These are phyloP conservation scores for Xanthia togata DNA, from an alignment of 2,888 invertebrate genomes.

Conservation along the genomic window DNA sequence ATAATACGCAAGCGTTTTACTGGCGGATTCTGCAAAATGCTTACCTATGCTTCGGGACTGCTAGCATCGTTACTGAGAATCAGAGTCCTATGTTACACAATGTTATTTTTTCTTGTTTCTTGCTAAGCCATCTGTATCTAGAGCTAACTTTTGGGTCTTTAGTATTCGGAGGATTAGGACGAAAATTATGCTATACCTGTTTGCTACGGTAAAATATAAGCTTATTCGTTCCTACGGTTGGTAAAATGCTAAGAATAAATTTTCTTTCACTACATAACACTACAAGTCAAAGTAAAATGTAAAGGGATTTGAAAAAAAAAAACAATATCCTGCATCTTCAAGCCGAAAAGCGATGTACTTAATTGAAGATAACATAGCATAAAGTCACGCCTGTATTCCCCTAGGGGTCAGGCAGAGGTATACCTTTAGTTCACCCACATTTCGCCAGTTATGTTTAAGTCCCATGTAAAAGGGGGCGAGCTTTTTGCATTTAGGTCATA, in stretches of 20 bases:
- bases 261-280: neutral
- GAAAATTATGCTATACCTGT: neutral
- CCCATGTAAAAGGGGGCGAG: too few relatives aligned
- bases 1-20: conserved; percentile 66
- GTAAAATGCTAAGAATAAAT: neutral
- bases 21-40: conserved; percentile 66
- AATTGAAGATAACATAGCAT: neutral
- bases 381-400: too few relatives aligned
- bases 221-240: neutral
- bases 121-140: conserved; percentile 17
- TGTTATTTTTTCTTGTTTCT: conserved; percentile 38
- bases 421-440: too few relatives aligned
- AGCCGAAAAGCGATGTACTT: neutral
- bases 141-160: conserved; percentile 6
- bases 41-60: conserved; percentile 63
- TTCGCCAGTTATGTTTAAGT: too few relatives aligned
- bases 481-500: neutral
- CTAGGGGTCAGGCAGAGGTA: too few relatives aligned
- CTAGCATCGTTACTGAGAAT: conserved; percentile 42
- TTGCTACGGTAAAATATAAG: neutral
- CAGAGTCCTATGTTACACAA: conserved; percentile 19
- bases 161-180: conserved; percentile 8
- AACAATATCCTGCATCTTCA: too few relatives aligned
- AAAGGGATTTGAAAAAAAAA: too few relatives aligned
- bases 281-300: neutral